phyloP scores from a whole-genome alignment of 2,888 invertebrate genomes.

The Emmelina monodactyla region DNA sequence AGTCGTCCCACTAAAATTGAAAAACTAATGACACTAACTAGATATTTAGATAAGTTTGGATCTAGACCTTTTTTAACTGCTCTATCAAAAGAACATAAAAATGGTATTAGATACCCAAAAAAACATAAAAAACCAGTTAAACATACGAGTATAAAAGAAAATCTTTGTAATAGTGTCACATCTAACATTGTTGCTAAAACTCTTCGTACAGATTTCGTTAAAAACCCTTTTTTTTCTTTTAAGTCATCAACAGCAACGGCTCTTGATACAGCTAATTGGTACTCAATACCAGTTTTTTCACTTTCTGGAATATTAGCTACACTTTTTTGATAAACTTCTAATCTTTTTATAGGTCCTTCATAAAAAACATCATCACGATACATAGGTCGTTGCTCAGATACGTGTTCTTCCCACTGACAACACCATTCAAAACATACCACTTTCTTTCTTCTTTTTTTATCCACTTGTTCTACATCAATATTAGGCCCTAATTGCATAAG shows the following conservation, averaged over 20 bases:
- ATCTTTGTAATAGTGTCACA: conserved; percentile 5
- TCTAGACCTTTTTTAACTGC: conserved; percentile 8
- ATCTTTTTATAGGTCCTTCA: conserved; percentile 34
- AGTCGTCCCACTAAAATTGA: conserved; percentile 9
- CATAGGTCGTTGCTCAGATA: conserved; percentile 42
- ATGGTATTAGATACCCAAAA: conserved; percentile 12
- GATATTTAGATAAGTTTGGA: conserved; percentile 6
- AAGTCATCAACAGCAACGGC: conserved; percentile 8
- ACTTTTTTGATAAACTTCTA: conserved; percentile 48
- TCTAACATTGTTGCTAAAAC: conserved; percentile 15
- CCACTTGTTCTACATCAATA: conserved; percentile 21
- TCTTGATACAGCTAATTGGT: conserved; percentile 13
- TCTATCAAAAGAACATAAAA: conserved; percentile 10
- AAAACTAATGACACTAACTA: conserved; percentile 11
- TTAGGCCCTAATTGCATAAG: conserved; percentile 41
- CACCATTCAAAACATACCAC: conserved; percentile 29
- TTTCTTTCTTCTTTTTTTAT: not conserved
- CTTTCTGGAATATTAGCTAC: conserved; percentile 26
- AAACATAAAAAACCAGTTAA: conserved; percentile 8
- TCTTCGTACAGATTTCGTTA: conserved; percentile 9
- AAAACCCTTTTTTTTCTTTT: conserved; percentile 6
- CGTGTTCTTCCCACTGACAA: conserved; percentile 45
- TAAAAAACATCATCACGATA: conserved; percentile 57
- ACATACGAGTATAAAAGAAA: conserved; percentile 9
- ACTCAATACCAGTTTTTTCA: conserved; percentile 41